phyloP scores from a whole-genome alignment of 2,113 vertebrate genomes.

The Vireo altiloquus region DNA sequence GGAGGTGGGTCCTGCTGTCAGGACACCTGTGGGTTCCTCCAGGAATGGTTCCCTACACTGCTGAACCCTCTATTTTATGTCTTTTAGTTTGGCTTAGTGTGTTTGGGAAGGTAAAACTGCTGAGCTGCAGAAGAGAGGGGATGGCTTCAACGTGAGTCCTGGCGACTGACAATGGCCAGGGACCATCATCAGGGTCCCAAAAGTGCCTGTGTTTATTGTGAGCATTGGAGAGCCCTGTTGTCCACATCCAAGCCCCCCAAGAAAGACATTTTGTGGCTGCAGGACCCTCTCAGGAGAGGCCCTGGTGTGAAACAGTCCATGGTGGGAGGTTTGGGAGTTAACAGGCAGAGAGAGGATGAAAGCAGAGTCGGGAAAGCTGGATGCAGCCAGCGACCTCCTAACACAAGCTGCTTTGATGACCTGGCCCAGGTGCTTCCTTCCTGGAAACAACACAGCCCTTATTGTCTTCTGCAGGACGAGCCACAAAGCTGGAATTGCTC shows the following conservation, averaged over 20 bases:
- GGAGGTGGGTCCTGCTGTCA: neutral
- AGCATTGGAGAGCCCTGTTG: neutral
- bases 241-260: fast-evolving
- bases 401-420: constrained; percentile 50
- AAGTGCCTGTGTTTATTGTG: neutral
- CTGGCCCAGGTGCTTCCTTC: constrained; percentile 51
- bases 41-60: neutral
- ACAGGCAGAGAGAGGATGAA: constrained; percentile 23
- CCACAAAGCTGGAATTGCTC: constrained; percentile 20
- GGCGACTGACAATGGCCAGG: neutral
- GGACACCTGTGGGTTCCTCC: neutral
- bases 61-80: neutral
- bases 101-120: neutral
- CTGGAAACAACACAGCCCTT: constrained; percentile 47
- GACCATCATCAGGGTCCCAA: fast-evolving
- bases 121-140: neutral
- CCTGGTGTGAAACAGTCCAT: fast-evolving
- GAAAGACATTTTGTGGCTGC: neutral
- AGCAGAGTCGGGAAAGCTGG: neutral
- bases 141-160: neutral
- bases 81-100: neutral
- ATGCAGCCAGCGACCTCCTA: constrained; percentile 17
- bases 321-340: constrained; percentile 44
- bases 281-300: neutral
- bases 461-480: constrained; percentile 14